Percentiles rank a stretch among this genome's conserved stretches.
Conservation (phyloP, 2,888 invertebrate genomes). For the Loripinus fragilis region DNA sequence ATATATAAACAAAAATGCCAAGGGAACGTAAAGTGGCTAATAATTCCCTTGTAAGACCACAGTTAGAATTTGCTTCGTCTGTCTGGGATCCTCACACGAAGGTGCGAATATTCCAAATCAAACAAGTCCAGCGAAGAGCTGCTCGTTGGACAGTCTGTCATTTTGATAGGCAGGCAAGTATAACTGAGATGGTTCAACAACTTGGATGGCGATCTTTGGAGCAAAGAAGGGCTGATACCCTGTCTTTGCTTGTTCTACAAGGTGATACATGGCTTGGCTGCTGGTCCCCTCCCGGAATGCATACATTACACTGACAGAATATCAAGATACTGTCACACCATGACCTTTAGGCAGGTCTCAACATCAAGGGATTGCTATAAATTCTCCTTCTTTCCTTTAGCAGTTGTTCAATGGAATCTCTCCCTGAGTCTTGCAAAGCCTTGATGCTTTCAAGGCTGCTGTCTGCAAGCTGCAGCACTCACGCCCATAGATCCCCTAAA, state of each 20-base stretch:
- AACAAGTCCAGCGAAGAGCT: background rate
- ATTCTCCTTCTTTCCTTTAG: background rate
- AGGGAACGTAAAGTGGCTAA: too few species aligned
- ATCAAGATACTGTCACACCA: background rate
- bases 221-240: background rate
- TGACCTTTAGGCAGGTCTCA: background rate
- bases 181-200: background rate
- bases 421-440: background rate
- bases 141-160: background rate
- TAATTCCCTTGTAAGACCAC: background rate
- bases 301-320: background rate
- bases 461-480: conserved; percentile 1
- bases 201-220: background rate
- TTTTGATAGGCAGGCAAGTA: background rate
- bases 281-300: background rate
- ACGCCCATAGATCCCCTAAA: background rate
- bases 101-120: background rate
- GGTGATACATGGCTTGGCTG: background rate
- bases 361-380: background rate
- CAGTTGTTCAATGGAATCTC: background rate
- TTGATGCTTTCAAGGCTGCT: background rate
- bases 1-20: background rate
- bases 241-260: background rate
- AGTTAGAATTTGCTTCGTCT: background rate
- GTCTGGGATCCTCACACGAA: background rate